These are phyloP conservation scores for Salvelinus alpinus DNA, from an alignment of 2,113 vertebrate genomes.

Conservation along the genomic window DNA sequence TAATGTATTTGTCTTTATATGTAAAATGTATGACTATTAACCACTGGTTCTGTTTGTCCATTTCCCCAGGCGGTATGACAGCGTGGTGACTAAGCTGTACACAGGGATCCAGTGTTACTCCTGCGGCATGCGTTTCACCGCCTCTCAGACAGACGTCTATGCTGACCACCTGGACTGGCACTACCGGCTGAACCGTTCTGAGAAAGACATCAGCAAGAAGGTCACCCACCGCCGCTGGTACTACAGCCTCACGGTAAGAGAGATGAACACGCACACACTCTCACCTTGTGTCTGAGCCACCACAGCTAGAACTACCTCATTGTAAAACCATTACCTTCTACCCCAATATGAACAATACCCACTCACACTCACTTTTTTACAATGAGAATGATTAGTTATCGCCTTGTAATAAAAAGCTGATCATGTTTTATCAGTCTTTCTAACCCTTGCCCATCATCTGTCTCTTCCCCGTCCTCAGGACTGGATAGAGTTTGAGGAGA, in stretches of 20 bases:
- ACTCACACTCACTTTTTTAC: background rate
- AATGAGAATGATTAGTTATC: no score
- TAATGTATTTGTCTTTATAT: background rate
- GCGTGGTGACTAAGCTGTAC: slow-evolving; percentile 91
- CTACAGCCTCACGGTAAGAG: slow-evolving; percentile 89
- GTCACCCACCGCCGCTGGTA: slow-evolving; percentile 96
- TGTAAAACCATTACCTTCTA: background rate
- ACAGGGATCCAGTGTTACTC: slow-evolving; percentile 98
- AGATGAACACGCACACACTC: slow-evolving; percentile 14
- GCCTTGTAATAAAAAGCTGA: background rate
- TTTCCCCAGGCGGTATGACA: slow-evolving; percentile 83
- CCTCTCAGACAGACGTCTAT: slow-evolving; percentile 94
- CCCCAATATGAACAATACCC: no score
- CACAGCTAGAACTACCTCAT: slow-evolving; percentile 2
- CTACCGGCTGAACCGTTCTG: slow-evolving; percentile 94
- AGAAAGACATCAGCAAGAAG: slow-evolving; percentile 94
- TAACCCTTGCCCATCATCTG: background rate
- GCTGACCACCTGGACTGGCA: slow-evolving; percentile 99
- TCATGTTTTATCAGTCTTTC: no score
- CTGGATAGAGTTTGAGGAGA: slow-evolving; percentile 99
- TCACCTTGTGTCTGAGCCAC: background rate
- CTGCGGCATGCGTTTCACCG: slow-evolving; percentile 96
- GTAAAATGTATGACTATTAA: background rate
- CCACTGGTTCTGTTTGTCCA: background rate
- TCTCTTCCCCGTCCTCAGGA: slow-evolving; percentile 75